phyloP scores from a whole-genome alignment of 2,797 vertebrate species.

The Esox masquinongy region DNA sequence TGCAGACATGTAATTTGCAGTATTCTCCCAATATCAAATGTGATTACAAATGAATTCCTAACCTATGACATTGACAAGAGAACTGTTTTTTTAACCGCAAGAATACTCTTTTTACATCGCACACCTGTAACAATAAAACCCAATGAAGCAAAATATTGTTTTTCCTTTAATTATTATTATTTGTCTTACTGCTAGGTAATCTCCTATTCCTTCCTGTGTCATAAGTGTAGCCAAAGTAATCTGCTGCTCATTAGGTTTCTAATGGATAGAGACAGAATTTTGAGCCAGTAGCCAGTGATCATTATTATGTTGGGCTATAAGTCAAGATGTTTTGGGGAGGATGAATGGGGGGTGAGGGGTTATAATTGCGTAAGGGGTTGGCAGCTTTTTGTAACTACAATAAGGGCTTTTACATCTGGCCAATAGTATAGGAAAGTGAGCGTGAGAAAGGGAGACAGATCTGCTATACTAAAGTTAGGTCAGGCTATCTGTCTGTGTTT shows the following conservation, averaged over 20 bases:
- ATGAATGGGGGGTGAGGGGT: not conserved
- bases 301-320: conserved; percentile 55
- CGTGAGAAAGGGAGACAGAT: conserved; percentile 45
- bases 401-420: conserved; percentile 58
- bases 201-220: conserved; percentile 29
- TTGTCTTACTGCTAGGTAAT: conserved; percentile 19
- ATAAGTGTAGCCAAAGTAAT: conserved; percentile 23
- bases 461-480: not conserved
- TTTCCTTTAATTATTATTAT: conserved; percentile 8
- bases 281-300: conserved; percentile 30
- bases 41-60: not conserved
- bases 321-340: conserved; percentile 47
- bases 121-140: conserved; percentile 6
- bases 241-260: conserved; percentile 5
- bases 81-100: conserved; percentile 1
- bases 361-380: conserved; percentile 39
- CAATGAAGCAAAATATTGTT: conserved; percentile 13
- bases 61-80: not conserved
- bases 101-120: conserved; percentile 9
- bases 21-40: not conserved
- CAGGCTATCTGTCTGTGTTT: too few species aligned
- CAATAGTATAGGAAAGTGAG: conserved; percentile 57
- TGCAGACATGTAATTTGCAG: not conserved
- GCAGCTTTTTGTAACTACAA: conserved; percentile 53
- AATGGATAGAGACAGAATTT: conserved; percentile 27